Conservation (phyloP, 2,888 invertebrate species). For the Drosophila leonis region DNA sequence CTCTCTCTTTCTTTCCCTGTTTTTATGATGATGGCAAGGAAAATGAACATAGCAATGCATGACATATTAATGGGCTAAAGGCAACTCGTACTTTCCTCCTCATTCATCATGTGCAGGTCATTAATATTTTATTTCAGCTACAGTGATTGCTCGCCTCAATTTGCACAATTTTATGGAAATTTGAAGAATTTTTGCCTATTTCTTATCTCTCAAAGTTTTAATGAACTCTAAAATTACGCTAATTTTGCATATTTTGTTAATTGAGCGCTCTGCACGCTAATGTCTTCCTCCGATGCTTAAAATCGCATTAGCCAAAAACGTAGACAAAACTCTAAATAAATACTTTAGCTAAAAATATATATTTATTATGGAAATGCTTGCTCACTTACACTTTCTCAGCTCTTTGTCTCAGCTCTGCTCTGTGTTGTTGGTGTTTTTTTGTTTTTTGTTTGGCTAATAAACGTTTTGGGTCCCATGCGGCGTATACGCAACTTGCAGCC, state of each 20-base stretch:
- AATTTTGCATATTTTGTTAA: constrained; percentile 63
- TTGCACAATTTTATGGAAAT: background rate
- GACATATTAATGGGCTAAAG: constrained; percentile 50
- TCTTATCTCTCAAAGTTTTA: background rate
- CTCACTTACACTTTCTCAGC: background rate
- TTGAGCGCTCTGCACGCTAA: constrained; percentile 50
- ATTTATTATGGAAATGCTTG: background rate
- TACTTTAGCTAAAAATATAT: background rate
- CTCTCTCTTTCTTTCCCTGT: background rate
- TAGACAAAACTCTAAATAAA: background rate
- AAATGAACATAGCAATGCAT: constrained; percentile 8
- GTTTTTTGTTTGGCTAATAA: constrained; percentile 51
- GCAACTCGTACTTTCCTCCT: constrained; percentile 9
- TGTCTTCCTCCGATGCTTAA: constrained; percentile 46
- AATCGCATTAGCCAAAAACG: constrained; percentile 45
- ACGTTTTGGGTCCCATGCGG: constrained; percentile 53
- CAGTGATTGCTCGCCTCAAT: background rate
- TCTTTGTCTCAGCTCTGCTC: background rate
- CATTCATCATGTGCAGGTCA: constrained; percentile 44
- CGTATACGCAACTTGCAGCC: constrained; percentile 70
- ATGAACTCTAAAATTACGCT: constrained; percentile 6
- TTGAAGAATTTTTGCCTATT: background rate
- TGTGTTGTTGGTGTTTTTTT: background rate
- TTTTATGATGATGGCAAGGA: background rate
- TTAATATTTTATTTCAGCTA: constrained; percentile 36